Evolutionary conservation across 1,140 invertebrate genomes (phyloP), one percentile per base, ranked within the genome.

Genomic region (Leptoteleia sp.): DNA sequence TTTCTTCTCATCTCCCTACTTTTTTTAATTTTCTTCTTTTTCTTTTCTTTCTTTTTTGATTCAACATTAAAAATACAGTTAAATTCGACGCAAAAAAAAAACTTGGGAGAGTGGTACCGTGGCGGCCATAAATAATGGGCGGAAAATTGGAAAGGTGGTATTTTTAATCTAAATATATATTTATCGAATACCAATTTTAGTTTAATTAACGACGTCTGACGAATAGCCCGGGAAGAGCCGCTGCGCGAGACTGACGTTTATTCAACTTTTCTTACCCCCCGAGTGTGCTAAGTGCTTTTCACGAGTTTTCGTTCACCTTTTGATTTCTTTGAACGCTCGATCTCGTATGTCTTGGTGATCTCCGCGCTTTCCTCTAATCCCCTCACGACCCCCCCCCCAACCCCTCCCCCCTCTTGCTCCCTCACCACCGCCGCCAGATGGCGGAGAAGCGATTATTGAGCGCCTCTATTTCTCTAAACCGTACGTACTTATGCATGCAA

Each of bases 201-300:
- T 59, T 70, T 70, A 59, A 70, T 70, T 57, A 70, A 50, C 52
- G 65, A 50, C 33, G 35, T 40, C 43, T 50, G 59, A 70, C 65
- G 52, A 59, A 50, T 59, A 16, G 64, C 27, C 33, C 48, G 9
- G 11, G 12, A 29, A 57, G 38, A 47, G 50, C 31, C 40, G 52
- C 52, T 47, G 11, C 50, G 17, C 50, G 27, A 47, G 42, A 11
- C 33, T 50, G 43, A 70, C 54, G 52, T 68, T 57, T 57, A 59
- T 70, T 70, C 65, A 59, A 59, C 52, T 70, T 70, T 70, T 59
- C 65, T 70, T 50, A 57, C n/a, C n/a, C 47, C 29, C 33, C 12
- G 31, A 3, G 3, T 35, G 38, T 29, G 40, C 38, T 48, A 59
- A 59, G 52, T 50, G 33, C 65, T 57, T 47, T 6, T 33, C 43